Evolutionary conservation across 2,888 invertebrate genomes (phyloP).

Genomic region (Agonopterix arenella): DNA sequence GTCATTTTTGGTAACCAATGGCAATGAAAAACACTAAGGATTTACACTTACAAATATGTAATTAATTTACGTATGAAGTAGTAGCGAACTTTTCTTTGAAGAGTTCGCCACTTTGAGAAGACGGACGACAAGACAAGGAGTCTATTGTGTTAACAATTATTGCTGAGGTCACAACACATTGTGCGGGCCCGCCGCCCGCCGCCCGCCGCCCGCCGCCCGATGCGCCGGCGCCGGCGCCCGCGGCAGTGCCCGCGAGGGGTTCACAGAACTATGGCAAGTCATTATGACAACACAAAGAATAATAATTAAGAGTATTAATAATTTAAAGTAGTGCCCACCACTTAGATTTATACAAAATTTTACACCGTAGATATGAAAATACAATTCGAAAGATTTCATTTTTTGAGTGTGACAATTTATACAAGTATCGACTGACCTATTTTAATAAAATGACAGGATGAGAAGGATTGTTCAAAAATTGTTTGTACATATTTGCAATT

Average conservation of each 20-base stretch:
- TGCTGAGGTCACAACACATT: constrained; percentile 60
- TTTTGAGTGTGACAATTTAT: constrained; percentile 18
- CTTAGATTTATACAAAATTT: constrained; percentile 34
- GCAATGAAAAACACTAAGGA: constrained; percentile 66
- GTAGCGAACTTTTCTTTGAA: constrained; percentile 55
- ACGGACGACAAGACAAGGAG: constrained; percentile 51
- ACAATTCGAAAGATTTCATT: constrained; percentile 9
- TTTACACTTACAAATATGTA: constrained; percentile 57
- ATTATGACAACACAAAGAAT: constrained; percentile 26
- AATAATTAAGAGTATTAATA: constrained; percentile 31
- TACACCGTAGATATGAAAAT: constrained; percentile 29
- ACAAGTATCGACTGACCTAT: constrained; percentile 12
- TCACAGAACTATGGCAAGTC: constrained; percentile 17
- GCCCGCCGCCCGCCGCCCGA: no score
- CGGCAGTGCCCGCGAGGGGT: constrained; percentile 6
- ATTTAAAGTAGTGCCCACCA: constrained; percentile 34
- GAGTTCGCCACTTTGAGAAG: constrained; percentile 38
- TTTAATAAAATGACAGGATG: constrained; percentile 60
- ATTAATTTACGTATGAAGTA: constrained; percentile 65
- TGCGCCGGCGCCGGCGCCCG: constrained; percentile 12
- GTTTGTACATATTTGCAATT: constrained; percentile 50
- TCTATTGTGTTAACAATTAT: constrained; percentile 47
- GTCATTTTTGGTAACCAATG: constrained; percentile 77
- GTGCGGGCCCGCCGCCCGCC: constrained; percentile 14
- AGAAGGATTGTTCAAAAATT: constrained; percentile 23